Conservation (phyloP, 2,797 vertebrate species). For the Tadarida brasiliensis region DNA sequence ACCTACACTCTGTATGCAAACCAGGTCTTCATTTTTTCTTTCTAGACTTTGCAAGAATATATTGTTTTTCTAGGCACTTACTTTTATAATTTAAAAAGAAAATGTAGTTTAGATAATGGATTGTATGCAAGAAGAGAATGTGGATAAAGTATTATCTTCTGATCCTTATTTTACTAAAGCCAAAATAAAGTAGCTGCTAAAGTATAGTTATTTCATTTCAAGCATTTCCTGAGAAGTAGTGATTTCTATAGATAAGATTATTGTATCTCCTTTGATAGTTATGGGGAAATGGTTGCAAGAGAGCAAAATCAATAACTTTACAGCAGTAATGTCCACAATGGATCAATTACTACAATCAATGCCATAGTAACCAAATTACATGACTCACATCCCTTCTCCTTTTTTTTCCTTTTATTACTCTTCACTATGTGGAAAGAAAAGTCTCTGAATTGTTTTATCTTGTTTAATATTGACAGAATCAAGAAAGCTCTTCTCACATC, state of each 20-base stretch:
- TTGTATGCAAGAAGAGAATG: background rate
- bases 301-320: conserved; percentile 62
- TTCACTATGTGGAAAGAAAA: conserved; percentile 20
- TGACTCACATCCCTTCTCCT: conserved; percentile 17
- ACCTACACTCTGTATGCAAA: background rate
- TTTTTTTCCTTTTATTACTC: conserved; percentile 56
- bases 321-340: conserved; percentile 6
- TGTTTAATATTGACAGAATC: conserved; percentile 48
- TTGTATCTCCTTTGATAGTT: conserved; percentile 1
- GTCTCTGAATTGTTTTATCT: conserved; percentile 36
- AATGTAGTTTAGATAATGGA: background rate
- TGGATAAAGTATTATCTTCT: conserved; percentile 34
- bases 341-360: conserved; percentile 38
- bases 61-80: background rate
- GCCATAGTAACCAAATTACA: conserved; percentile 25
- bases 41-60: background rate
- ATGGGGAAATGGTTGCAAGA: conserved; percentile 27
- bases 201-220: conserved; percentile 44
- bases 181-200: conserved; percentile 45
- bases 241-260: conserved; percentile 35
- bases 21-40: background rate
- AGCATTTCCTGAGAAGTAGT: conserved; percentile 6
- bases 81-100: conserved; percentile 19
- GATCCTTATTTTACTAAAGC: conserved; percentile 19
- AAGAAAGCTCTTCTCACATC: conserved; percentile 31